Conservation (phyloP, 2,888 invertebrate species). For the Mesorhabditis sp. region DNA sequence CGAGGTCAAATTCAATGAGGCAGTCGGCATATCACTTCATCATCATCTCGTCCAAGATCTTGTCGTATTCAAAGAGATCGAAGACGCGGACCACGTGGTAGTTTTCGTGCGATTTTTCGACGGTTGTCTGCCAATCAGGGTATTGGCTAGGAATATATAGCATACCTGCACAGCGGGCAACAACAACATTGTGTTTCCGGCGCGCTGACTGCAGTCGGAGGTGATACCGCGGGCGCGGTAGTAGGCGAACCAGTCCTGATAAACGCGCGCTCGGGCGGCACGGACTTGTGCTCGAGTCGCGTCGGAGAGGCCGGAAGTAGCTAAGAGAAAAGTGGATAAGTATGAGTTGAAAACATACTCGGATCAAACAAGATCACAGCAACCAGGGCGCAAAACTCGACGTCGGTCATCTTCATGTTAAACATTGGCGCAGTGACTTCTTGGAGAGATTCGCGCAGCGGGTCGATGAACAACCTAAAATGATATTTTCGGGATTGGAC, state of each 20-base stretch:
- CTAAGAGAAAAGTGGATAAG: constrained; percentile 15
- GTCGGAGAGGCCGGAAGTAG: constrained; percentile 19
- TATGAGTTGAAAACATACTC: constrained; percentile 18
- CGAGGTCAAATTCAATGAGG: too few relatives aligned
- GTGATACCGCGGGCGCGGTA: constrained; percentile 31
- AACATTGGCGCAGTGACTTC: constrained; percentile 36
- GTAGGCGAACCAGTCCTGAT: constrained; percentile 43
- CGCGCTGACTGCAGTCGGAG: constrained; percentile 32
- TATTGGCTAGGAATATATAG: neutral
- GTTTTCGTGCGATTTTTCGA: constrained; percentile 32
- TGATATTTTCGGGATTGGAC: neutral
- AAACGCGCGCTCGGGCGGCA: constrained; percentile 28
- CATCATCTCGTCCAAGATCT: constrained; percentile 44
- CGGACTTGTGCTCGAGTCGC: constrained; percentile 20
- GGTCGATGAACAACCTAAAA: constrained; percentile 27
- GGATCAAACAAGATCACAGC: constrained; percentile 45
- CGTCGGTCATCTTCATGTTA: constrained; percentile 38
- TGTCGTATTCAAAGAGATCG: constrained; percentile 45
- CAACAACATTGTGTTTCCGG: constrained; percentile 48
- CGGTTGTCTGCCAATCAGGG: constrained; percentile 22
- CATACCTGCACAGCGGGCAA: constrained; percentile 18
- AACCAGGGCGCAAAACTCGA: constrained; percentile 42
- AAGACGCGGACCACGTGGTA: constrained; percentile 47
- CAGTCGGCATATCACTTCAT: neutral
- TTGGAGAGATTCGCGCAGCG: constrained; percentile 31